Evolutionary conservation across 2,797 vertebrate species (phyloP), one percentile per base, ranked within the genome.

Genomic region (Bradypodion ventrale): DNA sequence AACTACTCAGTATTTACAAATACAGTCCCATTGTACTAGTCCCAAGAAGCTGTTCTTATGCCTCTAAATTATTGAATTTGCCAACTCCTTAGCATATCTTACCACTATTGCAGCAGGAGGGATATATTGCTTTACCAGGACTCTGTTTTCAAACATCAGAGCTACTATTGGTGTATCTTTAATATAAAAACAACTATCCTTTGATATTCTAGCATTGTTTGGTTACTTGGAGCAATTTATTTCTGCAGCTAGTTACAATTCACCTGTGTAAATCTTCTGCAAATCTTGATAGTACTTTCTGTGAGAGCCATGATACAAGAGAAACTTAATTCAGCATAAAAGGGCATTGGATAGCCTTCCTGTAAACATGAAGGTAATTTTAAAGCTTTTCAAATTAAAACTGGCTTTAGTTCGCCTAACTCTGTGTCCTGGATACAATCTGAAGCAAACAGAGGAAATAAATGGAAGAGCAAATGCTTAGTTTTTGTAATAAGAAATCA

Each of bases 391-490:
- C 66, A 56, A 19, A 59, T 82, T 78, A 25, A 63, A 66, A 44
- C 85, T 83, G 85, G 89, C 56, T 19, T 76, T 49, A 63, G 75
- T 78, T 84, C 63, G 68, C 80, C 89, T 91, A 89, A 83, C 70
- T 76, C 66, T 32, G 6, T 75, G 42, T 82, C 35, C 80, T 87
- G 81, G 78, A 82, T 89, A 59, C 88, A 85, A 79, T 78, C 83
- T 87, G 72, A 85, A 84, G 83, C 83, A n/a, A 88, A 88, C 72
- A 44, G 40, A 75, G 63, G 83, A 86, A 87, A 66, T 9, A 27
- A 85, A 56, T 85, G 87, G 56, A 15, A 73, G 6, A 74, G 35
- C 49, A 19, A 49, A 6, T 32, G n/a, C 32, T 75, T 65, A 75
- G 44, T 32, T 69, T 85, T 40, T 56, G 49, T 56, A 78, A 73